Conservation (phyloP, 2,113 vertebrate species). For the Haplochromis vanheusdeni region DNA sequence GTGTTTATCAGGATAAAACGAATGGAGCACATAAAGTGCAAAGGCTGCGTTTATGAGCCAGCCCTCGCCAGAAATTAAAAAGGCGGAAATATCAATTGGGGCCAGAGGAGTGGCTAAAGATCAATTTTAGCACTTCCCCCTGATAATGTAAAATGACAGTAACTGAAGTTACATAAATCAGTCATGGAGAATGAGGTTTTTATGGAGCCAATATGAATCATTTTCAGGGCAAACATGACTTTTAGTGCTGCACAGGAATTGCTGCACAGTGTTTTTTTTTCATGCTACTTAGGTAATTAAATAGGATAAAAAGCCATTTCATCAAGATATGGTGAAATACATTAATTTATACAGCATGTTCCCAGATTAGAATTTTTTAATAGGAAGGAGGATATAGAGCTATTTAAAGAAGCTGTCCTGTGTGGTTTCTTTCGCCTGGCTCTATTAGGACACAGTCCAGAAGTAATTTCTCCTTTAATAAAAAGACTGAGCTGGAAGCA, state of each 20-base stretch:
- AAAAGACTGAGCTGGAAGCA: not conserved
- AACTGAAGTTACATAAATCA: slow-evolving; percentile 36
- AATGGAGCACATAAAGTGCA: slow-evolving; percentile 48
- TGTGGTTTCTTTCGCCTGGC: slow-evolving; percentile 13
- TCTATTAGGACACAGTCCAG: not conserved
- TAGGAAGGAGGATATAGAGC: not conserved
- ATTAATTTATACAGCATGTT: slow-evolving; percentile 17
- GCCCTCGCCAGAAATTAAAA: slow-evolving; percentile 42
- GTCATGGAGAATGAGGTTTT: slow-evolving; percentile 8
- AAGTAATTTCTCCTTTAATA: not conserved
- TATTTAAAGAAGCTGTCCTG: slow-evolving; percentile 1
- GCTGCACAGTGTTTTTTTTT: not conserved
- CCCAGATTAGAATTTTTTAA: slow-evolving; percentile 18
- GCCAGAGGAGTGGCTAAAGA: slow-evolving; percentile 4
- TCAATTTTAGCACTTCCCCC: slow-evolving; percentile 32
- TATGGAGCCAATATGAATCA: slow-evolving; percentile 46
- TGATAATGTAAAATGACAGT: slow-evolving; percentile 30
- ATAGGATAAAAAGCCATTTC: slow-evolving; percentile 20
- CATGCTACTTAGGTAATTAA: slow-evolving; percentile 15
- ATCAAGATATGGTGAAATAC: slow-evolving; percentile 46
- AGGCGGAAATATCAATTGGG: slow-evolving; percentile 38
- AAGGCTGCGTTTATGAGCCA: slow-evolving; percentile 41
- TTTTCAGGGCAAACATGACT: slow-evolving; percentile 36
- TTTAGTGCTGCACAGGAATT: slow-evolving; percentile 16
- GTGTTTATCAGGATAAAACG: slow-evolving; percentile 50